Evolutionary conservation across 2,113 vertebrate genomes (phyloP), one percentile per base, ranked within the genome.

Genomic region (Gymnobelideus leadbeateri): DNA sequence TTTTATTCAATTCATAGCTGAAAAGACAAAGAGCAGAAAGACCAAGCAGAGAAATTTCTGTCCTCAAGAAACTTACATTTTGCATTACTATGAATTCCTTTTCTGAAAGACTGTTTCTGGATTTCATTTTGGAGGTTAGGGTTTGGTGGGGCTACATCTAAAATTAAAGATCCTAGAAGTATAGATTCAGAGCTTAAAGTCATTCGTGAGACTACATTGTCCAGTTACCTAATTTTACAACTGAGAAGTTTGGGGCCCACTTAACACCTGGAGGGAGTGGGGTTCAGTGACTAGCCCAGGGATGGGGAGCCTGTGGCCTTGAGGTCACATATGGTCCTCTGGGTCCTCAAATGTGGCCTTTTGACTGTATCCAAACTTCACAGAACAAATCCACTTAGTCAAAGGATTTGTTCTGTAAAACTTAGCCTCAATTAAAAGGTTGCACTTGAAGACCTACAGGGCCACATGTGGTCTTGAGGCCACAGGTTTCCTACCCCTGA

Each of bases 51-150:
- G 5, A 1, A 68, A 16, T 84, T 84, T 8, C 19, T 43, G 37
- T 7, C 68, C 19, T 84, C 68, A 23, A 84, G n/a, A 19, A 84
- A 16, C 68, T 43, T 84, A 23, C n/a, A n/a, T 43, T 84, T n/a
- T 84, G 26, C n/a, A 84, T 84, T 84, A 1, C 68, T 84, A 10
- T 25, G 96, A 96, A 89, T 91, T 92, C 28, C 2, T 47, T 77
- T 94, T 95, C 8, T 12, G 52, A 91, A 24, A 89, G 77, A 55
- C 93, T 93, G 91, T 68, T 68, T 68, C 37, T 68, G 61, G 61
- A 68, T 68, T 68, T 68, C 31, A 37, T 92, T 55, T 47, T 93
- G 28, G 93, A 57, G 8, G 25, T 95, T 11, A n/a, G 89, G 95
- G 3, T 89, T 89, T 43, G 92, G n/a, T 53, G 4, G 92, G 37